Evolutionary conservation across 2,797 vertebrate species (phyloP).

Genomic region (Coendou prehensilis): DNA sequence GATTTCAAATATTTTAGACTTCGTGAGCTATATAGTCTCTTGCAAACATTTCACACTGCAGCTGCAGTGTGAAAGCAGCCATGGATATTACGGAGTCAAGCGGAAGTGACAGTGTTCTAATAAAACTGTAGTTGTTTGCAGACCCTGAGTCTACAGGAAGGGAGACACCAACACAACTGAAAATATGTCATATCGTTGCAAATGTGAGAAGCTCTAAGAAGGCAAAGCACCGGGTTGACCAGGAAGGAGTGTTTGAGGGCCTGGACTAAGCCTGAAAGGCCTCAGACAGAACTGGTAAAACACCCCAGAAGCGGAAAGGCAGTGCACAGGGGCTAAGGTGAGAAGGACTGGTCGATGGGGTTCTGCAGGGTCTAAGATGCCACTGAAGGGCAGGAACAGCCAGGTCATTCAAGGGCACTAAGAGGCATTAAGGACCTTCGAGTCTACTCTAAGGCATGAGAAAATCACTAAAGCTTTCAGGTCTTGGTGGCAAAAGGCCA

Average conservation of each 20-base stretch:
- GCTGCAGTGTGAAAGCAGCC: neutral
- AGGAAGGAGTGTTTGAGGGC: neutral
- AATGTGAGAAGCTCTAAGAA: neutral
- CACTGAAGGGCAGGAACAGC: neutral
- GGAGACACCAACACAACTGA: neutral
- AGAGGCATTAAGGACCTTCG: neutral
- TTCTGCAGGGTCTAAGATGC: neutral
- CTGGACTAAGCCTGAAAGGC: neutral
- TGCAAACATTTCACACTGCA: neutral
- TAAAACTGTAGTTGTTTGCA: neutral
- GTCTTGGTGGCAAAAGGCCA: neutral
- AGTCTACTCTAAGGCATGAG: constrained; percentile 9
- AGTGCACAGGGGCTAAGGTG: neutral
- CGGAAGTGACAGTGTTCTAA: neutral
- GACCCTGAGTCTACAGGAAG: neutral
- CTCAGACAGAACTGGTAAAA: neutral
- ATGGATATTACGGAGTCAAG: neutral
- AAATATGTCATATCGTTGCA: constrained; percentile 29
- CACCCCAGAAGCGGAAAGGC: neutral
- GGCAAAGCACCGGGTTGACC: neutral
- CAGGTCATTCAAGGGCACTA: neutral
- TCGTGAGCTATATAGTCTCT: neutral
- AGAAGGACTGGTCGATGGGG: neutral
- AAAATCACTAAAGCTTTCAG: constrained; percentile 22
- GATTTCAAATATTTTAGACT: neutral